These are phyloP conservation scores for Enteromius treurensis DNA, from an alignment of 2,797 vertebrate species.

Conservation along the genomic window DNA sequence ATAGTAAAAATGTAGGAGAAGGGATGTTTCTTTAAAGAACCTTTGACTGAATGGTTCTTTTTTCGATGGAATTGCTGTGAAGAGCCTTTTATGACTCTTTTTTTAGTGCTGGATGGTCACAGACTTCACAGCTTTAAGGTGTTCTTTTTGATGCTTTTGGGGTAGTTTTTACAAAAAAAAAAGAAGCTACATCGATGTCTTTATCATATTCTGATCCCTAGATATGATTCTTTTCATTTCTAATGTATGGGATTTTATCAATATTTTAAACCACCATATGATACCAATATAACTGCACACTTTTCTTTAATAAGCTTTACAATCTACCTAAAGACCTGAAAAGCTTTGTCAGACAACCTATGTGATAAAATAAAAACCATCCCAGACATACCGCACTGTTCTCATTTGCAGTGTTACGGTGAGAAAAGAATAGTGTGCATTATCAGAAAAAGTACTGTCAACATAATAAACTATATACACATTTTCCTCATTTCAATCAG, in stretches of 20 bases:
- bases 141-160: not conserved
- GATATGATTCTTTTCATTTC: not conserved
- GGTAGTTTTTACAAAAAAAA: not conserved
- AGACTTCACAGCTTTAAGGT: too few relatives aligned
- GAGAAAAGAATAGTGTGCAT: not conserved
- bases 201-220: not conserved
- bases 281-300: not conserved
- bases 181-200: not conserved
- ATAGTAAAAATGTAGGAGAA: too few relatives aligned
- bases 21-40: too few relatives aligned
- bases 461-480: constrained; percentile 22
- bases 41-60: too few relatives aligned
- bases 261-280: not conserved
- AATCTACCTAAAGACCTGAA: not conserved
- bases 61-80: too few relatives aligned
- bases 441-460: constrained; percentile 25
- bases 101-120: too few relatives aligned
- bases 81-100: too few relatives aligned
- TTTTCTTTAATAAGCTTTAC: not conserved
- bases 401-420: not conserved
- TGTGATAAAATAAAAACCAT: not conserved
- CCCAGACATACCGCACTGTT: not conserved
- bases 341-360: not conserved
- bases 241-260: not conserved
- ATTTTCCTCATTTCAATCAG: constrained; percentile 39